Conservation (phyloP, 2,888 invertebrate species). For the Ochropacha duplaris region DNA sequence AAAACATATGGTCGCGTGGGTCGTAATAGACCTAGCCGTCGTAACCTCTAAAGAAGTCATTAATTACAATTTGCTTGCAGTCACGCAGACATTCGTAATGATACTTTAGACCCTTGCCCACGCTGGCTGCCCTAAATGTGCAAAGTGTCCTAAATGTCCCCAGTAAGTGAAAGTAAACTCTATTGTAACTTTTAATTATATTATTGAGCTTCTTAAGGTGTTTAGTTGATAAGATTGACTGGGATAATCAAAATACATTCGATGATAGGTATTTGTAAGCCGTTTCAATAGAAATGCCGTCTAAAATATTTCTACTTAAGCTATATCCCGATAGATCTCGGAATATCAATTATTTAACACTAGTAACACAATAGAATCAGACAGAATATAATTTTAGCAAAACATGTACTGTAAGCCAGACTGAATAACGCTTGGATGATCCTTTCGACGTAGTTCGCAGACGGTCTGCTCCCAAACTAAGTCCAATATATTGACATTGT, state of each 20-base stretch:
- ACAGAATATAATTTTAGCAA: neutral
- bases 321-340: neutral
- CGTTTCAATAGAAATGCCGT: neutral
- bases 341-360: neutral
- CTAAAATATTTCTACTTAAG: neutral
- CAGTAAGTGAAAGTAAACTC: neutral
- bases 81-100: constrained; percentile 36
- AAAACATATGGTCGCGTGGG: constrained; percentile 22
- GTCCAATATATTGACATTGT: constrained; percentile 1
- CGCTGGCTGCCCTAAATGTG: constrained; percentile 12
- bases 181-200: neutral
- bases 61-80: constrained; percentile 54
- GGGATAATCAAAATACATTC: no score
- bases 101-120: constrained; percentile 27
- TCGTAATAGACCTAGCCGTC: constrained; percentile 17
- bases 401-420: neutral
- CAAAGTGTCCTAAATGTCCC: constrained; percentile 17
- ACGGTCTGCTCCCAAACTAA: neutral
- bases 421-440: neutral
- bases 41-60: constrained; percentile 47
- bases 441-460: neutral
- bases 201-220: neutral
- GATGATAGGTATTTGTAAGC: neutral
- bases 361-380: neutral
- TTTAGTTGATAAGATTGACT: neutral